These are phyloP conservation scores for Tricholauxania praeusta DNA, from an alignment of 2,888 invertebrate genomes.

Conservation along the genomic window DNA sequence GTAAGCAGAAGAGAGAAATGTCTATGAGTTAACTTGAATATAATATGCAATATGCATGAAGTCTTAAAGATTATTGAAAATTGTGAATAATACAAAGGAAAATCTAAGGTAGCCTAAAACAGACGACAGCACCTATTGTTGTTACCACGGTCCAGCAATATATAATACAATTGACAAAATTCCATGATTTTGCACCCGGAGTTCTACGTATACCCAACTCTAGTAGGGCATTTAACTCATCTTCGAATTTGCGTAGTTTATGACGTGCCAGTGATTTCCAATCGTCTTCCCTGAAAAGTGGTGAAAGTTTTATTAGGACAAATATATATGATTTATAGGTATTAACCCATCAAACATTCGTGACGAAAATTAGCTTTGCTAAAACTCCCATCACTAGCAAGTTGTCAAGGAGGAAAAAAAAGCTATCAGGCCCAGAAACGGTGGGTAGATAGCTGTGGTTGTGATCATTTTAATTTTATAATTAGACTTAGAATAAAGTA, in stretches of 20 bases:
- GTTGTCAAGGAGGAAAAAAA: too few species aligned
- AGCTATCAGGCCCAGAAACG: too few species aligned
- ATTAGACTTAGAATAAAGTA: too few species aligned
- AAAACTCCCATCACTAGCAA: too few species aligned
- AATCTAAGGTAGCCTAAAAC: neutral
- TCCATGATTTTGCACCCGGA: conserved; percentile 88
- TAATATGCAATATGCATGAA: too few species aligned
- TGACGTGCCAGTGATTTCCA: conserved; percentile 89
- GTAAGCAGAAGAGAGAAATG: conserved; percentile 44
- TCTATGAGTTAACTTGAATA: neutral
- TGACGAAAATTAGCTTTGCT: neutral
- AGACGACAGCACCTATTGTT: conserved; percentile 76
- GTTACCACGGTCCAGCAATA: conserved; percentile 89
- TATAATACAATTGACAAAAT: conserved; percentile 86
- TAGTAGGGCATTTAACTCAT: conserved; percentile 85
- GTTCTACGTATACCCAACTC: conserved; percentile 87
- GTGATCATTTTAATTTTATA: too few species aligned
- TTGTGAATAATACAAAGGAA: neutral
- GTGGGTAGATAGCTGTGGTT: too few species aligned
- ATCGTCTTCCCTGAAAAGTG: conserved; percentile 80
- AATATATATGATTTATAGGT: neutral
- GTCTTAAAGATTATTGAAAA: neutral
- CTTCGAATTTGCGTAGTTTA: conserved; percentile 86
- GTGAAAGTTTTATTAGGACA: neutral
- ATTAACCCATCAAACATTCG: neutral